Percentiles rank a stretch among this genome's conserved stretches.
These are phyloP conservation scores for Clinocottus analis DNA, from an alignment of 2,113 vertebrate genomes.

Conservation along the genomic window DNA sequence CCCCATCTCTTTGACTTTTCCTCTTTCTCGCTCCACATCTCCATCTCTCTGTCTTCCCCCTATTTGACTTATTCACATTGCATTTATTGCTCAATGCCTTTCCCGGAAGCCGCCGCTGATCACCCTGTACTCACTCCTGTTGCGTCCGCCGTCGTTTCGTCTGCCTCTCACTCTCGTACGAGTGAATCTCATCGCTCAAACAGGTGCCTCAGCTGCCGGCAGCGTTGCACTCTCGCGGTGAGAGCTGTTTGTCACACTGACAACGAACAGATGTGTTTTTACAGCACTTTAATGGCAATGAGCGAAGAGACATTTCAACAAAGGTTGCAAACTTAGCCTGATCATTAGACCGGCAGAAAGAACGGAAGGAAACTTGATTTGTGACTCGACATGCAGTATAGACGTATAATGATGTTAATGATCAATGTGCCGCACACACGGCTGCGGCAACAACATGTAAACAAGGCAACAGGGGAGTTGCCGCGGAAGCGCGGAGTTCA, in stretches of 20 bases:
- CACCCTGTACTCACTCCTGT: slow-evolving; percentile 46
- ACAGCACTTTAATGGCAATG: slow-evolving; percentile 56
- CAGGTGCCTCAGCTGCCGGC: background rate
- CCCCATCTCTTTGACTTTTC: slow-evolving; percentile 69
- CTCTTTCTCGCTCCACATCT: slow-evolving; percentile 64
- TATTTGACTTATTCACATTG: slow-evolving; percentile 73
- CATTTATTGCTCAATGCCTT: slow-evolving; percentile 62
- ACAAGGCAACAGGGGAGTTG: slow-evolving; percentile 81
- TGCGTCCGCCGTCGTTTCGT: background rate
- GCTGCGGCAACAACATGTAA: slow-evolving; percentile 70
- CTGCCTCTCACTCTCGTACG: slow-evolving; percentile 10
- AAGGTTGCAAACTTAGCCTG: slow-evolving; percentile 52
- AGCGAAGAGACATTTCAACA: slow-evolving; percentile 36
- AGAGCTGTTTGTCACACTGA: slow-evolving; percentile 20
- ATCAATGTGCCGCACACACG: slow-evolving; percentile 60
- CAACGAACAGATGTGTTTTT: slow-evolving; percentile 66
- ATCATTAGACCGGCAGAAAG: slow-evolving; percentile 67
- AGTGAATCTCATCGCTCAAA: slow-evolving; percentile 12
- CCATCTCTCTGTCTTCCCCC: slow-evolving; percentile 57
- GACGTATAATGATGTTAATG: slow-evolving; percentile 78
- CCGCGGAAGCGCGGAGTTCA: slow-evolving; percentile 70
- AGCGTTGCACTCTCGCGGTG: background rate
- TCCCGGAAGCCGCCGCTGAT: slow-evolving; percentile 53
- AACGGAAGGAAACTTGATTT: slow-evolving; percentile 64
- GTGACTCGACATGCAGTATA: slow-evolving; percentile 61